These are phyloP conservation scores for Sinella curviseta DNA, from an alignment of 1,140 invertebrate genomes.

Conservation along the genomic window DNA sequence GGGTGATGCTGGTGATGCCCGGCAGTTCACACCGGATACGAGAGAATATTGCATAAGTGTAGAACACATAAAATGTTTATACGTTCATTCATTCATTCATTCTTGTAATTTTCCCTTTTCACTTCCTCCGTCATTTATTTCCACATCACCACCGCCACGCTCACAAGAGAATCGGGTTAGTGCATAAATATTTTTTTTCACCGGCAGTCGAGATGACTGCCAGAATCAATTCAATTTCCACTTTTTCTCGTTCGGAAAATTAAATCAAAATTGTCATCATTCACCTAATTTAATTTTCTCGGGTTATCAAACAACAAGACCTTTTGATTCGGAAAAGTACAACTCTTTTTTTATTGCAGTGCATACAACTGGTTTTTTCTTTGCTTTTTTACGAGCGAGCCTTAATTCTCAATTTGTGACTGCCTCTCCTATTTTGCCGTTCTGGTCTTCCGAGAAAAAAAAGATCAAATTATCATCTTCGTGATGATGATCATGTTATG, in stretches of 20 bases:
- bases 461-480: background rate
- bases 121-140: background rate
- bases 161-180: background rate
- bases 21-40: slow-evolving; percentile 9
- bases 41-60: background rate
- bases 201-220: too few relatives aligned
- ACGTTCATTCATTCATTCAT: background rate
- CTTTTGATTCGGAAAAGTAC: background rate
- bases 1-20: background rate
- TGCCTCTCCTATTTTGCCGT: background rate
- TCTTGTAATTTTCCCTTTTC: background rate
- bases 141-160: background rate
- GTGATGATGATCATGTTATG: background rate
- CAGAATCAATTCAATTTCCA: too few relatives aligned
- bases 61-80: background rate
- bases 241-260: background rate
- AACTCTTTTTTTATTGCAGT: background rate
- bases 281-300: background rate
- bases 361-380: background rate
- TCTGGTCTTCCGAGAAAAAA: background rate
- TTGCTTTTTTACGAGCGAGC: background rate
- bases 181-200: too few relatives aligned
- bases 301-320: background rate
- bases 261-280: background rate
- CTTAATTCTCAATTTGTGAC: background rate